A percentile compares a stretch with the other conserved stretches of the same genome.
These are phyloP conservation scores for Amphipoea lucens DNA, from an alignment of 2,888 invertebrate genomes.

Conservation along the genomic window DNA sequence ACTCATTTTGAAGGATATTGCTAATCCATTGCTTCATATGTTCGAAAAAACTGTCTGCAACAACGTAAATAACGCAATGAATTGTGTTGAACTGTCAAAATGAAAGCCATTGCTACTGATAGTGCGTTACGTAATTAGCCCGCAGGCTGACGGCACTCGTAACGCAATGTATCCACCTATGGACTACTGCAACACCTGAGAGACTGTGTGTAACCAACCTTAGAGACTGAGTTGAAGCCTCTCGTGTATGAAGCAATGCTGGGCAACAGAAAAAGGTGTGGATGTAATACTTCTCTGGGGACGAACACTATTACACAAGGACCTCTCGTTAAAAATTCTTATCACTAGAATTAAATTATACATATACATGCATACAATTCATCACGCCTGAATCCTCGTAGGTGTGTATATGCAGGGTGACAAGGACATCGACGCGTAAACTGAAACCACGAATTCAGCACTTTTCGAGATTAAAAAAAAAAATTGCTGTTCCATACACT, in stretches of 20 bases:
- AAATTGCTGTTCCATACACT: too few relatives aligned
- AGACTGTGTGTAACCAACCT: background rate
- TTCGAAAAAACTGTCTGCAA: background rate
- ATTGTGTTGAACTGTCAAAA: background rate
- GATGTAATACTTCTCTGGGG: background rate
- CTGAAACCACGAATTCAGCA: too few relatives aligned
- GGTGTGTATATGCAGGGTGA: too few relatives aligned
- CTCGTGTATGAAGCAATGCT: conserved; percentile 1
- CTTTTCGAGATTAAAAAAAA: too few relatives aligned
- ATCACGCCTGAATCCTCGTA: too few relatives aligned
- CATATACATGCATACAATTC: too few relatives aligned
- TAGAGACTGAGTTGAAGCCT: background rate
- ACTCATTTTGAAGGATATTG: background rate
- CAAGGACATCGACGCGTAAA: too few relatives aligned
- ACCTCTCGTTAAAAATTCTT: too few relatives aligned
- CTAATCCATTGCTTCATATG: background rate
- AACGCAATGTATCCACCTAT: background rate
- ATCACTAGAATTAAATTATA: too few relatives aligned
- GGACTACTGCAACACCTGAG: background rate
- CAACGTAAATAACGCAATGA: background rate
- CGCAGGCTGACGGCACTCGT: too few relatives aligned
- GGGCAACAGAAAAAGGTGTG: background rate
- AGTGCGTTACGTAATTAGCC: background rate
- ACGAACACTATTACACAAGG: background rate
- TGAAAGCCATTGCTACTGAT: background rate